Evolutionary conservation across 1,140 invertebrate species (phyloP).

Genomic region (Drosophila tropicalis): DNA sequence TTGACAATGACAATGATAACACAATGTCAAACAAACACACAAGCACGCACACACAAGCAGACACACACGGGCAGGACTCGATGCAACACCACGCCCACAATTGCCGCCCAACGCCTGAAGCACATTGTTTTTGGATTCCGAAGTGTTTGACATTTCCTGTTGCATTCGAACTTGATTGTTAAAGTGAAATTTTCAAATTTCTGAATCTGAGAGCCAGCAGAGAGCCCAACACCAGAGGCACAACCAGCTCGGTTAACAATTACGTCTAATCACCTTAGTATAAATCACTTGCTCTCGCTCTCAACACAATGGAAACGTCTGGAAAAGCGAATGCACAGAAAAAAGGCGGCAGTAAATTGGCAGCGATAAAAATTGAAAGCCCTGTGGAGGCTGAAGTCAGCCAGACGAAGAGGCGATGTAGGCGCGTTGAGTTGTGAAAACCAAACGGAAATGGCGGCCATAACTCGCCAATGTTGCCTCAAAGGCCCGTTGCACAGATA

Average conservation of each 20-base stretch:
- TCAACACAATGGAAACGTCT: conserved; percentile 28
- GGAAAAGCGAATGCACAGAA: conserved; percentile 31
- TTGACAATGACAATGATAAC: conserved; percentile 62
- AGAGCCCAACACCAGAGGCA: not conserved
- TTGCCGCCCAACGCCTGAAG: conserved; percentile 25
- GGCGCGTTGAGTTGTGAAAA: conserved; percentile 60
- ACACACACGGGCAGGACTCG: conserved; percentile 11
- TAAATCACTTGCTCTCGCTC: conserved; percentile 46
- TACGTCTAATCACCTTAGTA: conserved; percentile 42
- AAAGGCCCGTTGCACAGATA: conserved; percentile 26
- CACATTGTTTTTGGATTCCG: conserved; percentile 50
- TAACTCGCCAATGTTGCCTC: conserved; percentile 47
- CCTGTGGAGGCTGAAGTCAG: conserved; percentile 44
- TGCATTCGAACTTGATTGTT: conserved; percentile 20
- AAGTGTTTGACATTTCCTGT: conserved; percentile 64
- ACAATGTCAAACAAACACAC: conserved; percentile 28
- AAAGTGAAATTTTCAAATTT: conserved; percentile 1
- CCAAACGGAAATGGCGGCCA: conserved; percentile 48
- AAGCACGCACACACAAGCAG: conserved; percentile 21
- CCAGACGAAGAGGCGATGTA: conserved; percentile 20
- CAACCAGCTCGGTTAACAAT: conserved; percentile 27
- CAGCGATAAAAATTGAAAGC: conserved; percentile 59
- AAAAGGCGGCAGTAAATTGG: conserved; percentile 56
- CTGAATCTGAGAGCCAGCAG: not conserved
- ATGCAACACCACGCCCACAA: conserved; percentile 22